phyloP scores from a whole-genome alignment of 2,113 vertebrate species.

The Paedocypris sp. region DNA sequence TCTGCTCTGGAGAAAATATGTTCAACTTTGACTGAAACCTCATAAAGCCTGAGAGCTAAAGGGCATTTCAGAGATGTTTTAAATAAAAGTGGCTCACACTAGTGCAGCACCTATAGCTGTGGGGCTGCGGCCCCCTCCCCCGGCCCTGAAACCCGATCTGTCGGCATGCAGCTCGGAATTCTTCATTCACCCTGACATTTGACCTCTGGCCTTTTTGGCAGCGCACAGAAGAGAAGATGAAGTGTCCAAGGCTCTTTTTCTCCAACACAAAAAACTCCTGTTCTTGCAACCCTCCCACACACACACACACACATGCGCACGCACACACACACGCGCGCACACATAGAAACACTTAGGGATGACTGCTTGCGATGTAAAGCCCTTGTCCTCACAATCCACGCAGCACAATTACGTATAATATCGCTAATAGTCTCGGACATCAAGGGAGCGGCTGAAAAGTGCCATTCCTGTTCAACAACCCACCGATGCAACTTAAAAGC shows the following conservation, averaged over 20 bases:
- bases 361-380: conserved; percentile 44
- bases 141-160: conserved; percentile 65
- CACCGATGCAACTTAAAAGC: conserved; percentile 42
- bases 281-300: conserved; percentile 53
- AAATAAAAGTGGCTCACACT: conserved; percentile 45
- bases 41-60: conserved; percentile 43
- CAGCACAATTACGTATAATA: conserved; percentile 48
- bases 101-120: conserved; percentile 57
- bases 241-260: conserved; percentile 67
- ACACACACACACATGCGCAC: conserved; percentile 34
- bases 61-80: conserved; percentile 38
- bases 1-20: conserved; percentile 3
- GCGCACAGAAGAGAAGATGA: conserved; percentile 71
- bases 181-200: conserved; percentile 75
- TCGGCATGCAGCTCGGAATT: conserved; percentile 72
- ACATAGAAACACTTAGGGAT: conserved; percentile 35
- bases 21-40: conserved; percentile 47
- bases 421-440: conserved; percentile 43
- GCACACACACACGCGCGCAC: conserved; percentile 15
- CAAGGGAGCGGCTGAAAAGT: conserved; percentile 31
- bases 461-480: conserved; percentile 32
- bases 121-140: conserved; percentile 55
- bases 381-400: conserved; percentile 46
- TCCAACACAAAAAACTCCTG: conserved; percentile 69
- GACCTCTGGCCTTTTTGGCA: conserved; percentile 73